A percentile compares a stretch with the other conserved stretches of the same genome.
Evolutionary conservation across 2,113 vertebrate species (phyloP).

Genomic region (Pelecanoides urinatrix): DNA sequence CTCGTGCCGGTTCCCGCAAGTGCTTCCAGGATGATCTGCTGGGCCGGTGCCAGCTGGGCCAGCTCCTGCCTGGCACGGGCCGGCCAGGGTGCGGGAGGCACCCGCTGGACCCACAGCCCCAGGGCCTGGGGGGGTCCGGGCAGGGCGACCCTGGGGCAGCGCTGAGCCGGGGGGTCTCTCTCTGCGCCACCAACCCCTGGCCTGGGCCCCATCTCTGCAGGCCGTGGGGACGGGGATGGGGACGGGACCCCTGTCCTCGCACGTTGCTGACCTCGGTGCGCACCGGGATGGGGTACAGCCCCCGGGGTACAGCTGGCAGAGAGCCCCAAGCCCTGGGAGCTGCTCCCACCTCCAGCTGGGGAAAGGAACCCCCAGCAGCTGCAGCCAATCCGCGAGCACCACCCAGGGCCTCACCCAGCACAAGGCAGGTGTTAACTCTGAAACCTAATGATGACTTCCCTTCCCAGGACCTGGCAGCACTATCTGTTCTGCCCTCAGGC

Average conservation of each 20-base stretch:
- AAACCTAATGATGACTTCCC: background rate
- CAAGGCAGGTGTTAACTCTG: background rate
- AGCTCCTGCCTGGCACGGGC: background rate
- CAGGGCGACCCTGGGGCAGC: background rate
- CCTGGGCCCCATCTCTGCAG: background rate
- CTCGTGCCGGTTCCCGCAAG: background rate
- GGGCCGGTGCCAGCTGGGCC: background rate
- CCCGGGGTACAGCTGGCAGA: background rate
- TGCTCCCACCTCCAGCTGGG: background rate
- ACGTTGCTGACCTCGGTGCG: background rate
- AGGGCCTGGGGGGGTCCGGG: background rate
- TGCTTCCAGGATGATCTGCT: background rate
- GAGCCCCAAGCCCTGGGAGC: background rate
- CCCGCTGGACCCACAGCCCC: fast-evolving
- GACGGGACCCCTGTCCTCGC: fast-evolving
- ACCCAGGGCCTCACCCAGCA: background rate
- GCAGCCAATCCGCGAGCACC: background rate
- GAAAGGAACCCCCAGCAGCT: background rate
- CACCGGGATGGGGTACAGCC: no score
- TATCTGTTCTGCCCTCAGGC: fast-evolving
- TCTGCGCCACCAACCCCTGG: background rate
- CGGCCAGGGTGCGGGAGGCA: fast-evolving
- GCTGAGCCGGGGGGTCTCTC: fast-evolving
- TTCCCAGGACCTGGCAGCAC: no score
- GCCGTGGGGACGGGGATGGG: background rate